phyloP scores from a whole-genome alignment of 2,888 invertebrate genomes.

The Syrista parreyssii region DNA sequence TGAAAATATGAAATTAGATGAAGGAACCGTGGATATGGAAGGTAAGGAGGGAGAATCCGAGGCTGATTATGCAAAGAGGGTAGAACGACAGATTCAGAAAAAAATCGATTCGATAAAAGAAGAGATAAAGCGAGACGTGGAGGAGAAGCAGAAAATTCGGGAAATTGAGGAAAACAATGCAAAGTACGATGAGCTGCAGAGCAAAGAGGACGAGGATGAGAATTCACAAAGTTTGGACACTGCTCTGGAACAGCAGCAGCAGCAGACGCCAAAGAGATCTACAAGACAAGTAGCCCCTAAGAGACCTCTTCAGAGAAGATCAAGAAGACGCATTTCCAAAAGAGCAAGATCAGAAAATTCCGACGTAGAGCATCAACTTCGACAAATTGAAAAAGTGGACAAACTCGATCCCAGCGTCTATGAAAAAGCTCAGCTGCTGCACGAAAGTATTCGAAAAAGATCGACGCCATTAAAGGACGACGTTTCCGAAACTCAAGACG shows the following conservation, averaged over 20 bases:
- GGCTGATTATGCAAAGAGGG: conserved; percentile 44
- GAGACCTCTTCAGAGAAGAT: background rate
- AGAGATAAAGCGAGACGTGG: conserved; percentile 62
- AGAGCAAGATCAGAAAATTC: background rate
- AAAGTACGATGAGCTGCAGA: conserved; percentile 45
- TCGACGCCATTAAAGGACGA: conserved; percentile 15
- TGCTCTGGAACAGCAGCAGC: background rate
- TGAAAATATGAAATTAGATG: background rate
- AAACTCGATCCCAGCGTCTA: conserved; percentile 11
- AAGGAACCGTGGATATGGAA: background rate
- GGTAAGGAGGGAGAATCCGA: conserved; percentile 25
- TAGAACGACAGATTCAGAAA: conserved; percentile 59
- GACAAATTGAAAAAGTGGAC: conserved; percentile 13
- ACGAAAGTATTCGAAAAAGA: conserved; percentile 20
- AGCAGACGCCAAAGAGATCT: conserved; percentile 1
- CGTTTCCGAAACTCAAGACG: conserved; percentile 4
- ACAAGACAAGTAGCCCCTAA: background rate
- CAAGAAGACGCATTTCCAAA: background rate
- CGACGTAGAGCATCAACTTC: background rate
- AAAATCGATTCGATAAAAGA: conserved; percentile 63
- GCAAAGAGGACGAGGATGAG: conserved; percentile 32
- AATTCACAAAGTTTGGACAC: conserved; percentile 11
- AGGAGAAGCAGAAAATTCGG: conserved; percentile 35
- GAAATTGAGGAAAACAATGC: conserved; percentile 51
- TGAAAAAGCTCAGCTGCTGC: conserved; percentile 3